These are phyloP conservation scores for Catharus minimus DNA, from an alignment of 2,113 vertebrate genomes.

Conservation along the genomic window DNA sequence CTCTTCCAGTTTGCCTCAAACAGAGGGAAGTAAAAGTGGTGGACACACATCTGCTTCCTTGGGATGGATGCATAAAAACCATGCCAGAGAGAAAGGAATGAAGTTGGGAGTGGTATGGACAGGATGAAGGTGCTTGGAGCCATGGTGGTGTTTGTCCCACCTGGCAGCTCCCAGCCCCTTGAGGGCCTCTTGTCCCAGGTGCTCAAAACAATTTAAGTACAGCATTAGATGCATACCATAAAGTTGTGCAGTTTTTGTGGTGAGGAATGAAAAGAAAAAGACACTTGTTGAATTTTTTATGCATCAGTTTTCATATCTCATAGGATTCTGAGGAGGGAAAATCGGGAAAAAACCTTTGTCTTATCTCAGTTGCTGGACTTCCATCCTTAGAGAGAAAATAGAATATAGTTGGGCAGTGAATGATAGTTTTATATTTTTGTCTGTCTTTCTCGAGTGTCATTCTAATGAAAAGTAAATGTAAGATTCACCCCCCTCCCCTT, in stretches of 20 bases:
- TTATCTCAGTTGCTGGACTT: not conserved
- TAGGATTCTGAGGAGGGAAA: not conserved
- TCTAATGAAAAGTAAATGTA: not conserved
- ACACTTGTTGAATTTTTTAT: not conserved
- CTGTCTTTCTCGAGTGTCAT: not conserved
- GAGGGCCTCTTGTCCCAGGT: not conserved
- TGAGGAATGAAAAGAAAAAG: not conserved
- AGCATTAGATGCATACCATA: not conserved
- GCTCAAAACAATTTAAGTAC: not conserved
- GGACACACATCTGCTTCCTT: accelerated
- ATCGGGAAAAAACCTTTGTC: not conserved
- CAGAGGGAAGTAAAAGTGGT: not conserved
- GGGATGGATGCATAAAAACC: not conserved
- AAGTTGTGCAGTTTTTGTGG: not conserved
- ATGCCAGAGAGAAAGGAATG: not conserved
- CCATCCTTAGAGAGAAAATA: not conserved
- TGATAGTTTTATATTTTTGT: not conserved
- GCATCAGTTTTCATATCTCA: not conserved
- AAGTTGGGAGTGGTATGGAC: not conserved
- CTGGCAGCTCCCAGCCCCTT: not conserved
- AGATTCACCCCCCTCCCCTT: too few relatives aligned
- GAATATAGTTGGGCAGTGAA: not conserved
- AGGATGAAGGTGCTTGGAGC: not conserved
- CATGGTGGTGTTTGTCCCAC: accelerated
- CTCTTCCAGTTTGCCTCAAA: not conserved